phyloP scores from a whole-genome alignment of 2,113 vertebrate species.

The Donacobius atricapilla region DNA sequence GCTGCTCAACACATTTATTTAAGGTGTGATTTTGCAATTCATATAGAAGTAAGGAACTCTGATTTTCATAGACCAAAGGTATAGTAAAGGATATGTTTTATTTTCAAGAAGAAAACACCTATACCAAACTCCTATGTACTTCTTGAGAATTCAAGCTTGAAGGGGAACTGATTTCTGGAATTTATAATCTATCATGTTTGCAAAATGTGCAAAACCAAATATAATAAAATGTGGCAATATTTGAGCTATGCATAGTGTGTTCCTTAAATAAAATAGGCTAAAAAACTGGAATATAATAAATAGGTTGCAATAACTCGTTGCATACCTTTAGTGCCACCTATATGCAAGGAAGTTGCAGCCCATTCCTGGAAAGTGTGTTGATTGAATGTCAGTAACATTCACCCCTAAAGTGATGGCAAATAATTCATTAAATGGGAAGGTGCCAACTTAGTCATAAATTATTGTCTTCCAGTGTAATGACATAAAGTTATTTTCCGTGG shows the following conservation, averaged over 20 bases:
- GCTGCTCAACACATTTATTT: background rate
- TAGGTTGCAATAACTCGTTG: background rate
- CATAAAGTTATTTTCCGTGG: background rate
- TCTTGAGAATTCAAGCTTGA: background rate
- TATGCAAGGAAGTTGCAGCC: background rate
- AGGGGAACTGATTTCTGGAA: background rate
- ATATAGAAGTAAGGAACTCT: background rate
- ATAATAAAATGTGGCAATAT: background rate
- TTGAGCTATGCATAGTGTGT: background rate
- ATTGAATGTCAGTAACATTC: background rate
- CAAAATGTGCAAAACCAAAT: background rate
- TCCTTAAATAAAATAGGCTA: background rate
- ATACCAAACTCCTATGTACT: background rate
- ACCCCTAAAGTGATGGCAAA: background rate
- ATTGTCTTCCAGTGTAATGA: background rate
- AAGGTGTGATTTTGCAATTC: background rate
- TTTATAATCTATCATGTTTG: background rate
- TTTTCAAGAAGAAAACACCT: background rate
- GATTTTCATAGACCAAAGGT: background rate
- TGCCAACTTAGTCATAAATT: background rate
- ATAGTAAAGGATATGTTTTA: background rate
- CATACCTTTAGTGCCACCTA: slow-evolving; percentile 5
- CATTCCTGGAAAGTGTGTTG: background rate
- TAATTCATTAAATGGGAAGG: background rate
- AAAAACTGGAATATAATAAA: background rate